Evolutionary conservation across 2,113 vertebrate genomes (phyloP).

Genomic region (Lepus europaeus): DNA sequence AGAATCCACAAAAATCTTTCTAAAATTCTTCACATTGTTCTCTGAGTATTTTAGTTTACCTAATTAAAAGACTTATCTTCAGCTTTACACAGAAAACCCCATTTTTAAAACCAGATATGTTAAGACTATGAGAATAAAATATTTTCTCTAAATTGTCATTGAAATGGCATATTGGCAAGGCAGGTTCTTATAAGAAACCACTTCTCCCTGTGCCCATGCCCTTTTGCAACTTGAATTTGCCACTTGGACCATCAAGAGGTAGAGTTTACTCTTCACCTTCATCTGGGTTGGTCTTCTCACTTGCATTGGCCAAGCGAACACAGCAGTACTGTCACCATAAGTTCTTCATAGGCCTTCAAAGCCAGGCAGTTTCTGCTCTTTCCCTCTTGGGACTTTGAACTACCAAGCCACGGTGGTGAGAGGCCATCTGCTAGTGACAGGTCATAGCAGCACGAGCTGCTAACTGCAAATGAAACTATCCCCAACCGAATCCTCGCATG

Average conservation of each 20-base stretch:
- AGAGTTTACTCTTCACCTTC: neutral
- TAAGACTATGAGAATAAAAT: neutral
- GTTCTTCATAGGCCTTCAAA: neutral
- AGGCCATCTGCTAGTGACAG: neutral
- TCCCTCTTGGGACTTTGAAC: neutral
- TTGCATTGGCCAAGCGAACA: neutral
- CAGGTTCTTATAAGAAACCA: neutral
- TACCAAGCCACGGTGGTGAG: neutral
- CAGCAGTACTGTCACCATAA: neutral
- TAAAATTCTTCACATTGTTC: neutral
- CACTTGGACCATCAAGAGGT: neutral
- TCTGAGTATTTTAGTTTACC: neutral
- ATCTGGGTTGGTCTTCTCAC: neutral
- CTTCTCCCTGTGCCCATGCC: neutral
- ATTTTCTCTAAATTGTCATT: neutral
- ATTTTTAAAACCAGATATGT: neutral
- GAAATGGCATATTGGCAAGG: neutral
- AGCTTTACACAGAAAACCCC: neutral
- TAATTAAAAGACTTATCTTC: neutral
- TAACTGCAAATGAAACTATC: neutral
- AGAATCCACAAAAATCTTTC: neutral
- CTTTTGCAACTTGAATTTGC: neutral
- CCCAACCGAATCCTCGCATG: neutral
- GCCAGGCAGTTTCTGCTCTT: neutral
- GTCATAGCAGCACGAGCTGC: neutral